Evolutionary conservation across 2,797 vertebrate species (phyloP), one percentile per base, ranked within the genome.

Genomic region (Hybognathus amarus): DNA sequence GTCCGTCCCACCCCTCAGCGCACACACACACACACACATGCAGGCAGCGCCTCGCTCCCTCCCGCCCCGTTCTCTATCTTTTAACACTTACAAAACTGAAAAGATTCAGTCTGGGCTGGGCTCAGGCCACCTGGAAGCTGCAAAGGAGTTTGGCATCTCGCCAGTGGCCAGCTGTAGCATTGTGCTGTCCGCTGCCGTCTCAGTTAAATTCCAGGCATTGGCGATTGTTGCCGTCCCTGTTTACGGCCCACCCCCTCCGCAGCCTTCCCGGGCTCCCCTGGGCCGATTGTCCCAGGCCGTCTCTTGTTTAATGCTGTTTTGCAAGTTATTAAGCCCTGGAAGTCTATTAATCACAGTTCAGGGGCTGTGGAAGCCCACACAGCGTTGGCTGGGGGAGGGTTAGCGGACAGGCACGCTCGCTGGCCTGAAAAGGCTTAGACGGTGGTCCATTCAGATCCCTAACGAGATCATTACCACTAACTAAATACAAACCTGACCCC

Each of bases 261-360:
- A 3, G 80, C 82, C 82, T 84, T 87, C 76, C 82, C 80, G 52
- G 85, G 87, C 77, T 86, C 87, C 87, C 86, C 84, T 54, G 79
- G 84, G 87, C 91, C 92, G 92, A 96, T 97, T 96, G 96, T 97
- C 95, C 93, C 85, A 89, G 94, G 92, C 93, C 93, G 93, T 95
- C 94, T 95, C 95, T 96, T 96, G 95, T 96, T 96, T 96, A 96
- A 96, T 96, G 93, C 96, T 97, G 95, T 96, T 97, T 97, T 96
- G 95, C 95, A 95, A 96, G 96, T 97, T 96, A 97, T 96, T 96
- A 97, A 97, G 95, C 95, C 93, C 94, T 95, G 96, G 95, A 97
- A 95, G 96, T 96, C 95, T 95, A 95, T 96, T 96, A 96, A 96
- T 96, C 96, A 96, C 96, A 97, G 96, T 96, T 97, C 96, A 96